Evolutionary conservation across 2,888 invertebrate genomes (phyloP), one percentile per base, ranked within the genome.

Genomic region (Drosophila mulleri): DNA sequence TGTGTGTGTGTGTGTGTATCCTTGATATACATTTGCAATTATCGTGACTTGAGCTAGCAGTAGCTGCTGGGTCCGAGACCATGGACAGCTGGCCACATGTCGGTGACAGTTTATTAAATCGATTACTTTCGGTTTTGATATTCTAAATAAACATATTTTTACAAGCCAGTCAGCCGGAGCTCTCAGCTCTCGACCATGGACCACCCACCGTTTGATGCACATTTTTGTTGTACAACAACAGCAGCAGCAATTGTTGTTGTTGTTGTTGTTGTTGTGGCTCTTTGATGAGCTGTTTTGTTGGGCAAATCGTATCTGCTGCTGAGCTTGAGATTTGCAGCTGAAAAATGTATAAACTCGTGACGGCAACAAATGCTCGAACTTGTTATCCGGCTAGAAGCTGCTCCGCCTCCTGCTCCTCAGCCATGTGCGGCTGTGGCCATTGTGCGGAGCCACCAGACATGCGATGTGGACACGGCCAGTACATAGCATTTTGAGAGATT

Each of bases 61-160:
- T 37, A 73, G 81, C 80, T 52, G 62, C 47, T 41, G 48, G 39
- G 18, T 12, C 56, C 48, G 32, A 41, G 53, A 32, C 47, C 47
- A 48, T n/a, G 63, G 26, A 45, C 53, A 69, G 68, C 69, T 72
- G 88, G 80, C 83, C 80, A 83, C 87, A 91, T 91, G 91, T 82
- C 89, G 90, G 88, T 91, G 91, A 91, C 91, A 91, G 92, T 91
- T 91, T 91, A 91, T 91, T 91, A 91, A 91, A 91, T 91, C 91
- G 91, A 90, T 91, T 92, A 91, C 90, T 91, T 91, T 85, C 87
- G 77, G 82, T 86, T 88, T 90, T 83, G 82, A 86, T 89, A 85
- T 91, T 87, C 83, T 86, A 83, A 90, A 90, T 89, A 91, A 90
- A 88, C 82, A 91, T 84, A 80, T 80, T 80, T 75, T 80, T 76